Base-by-base conservation (phyloP, 2,888 invertebrate genomes). In the Epinotia bilunana region DNA sequence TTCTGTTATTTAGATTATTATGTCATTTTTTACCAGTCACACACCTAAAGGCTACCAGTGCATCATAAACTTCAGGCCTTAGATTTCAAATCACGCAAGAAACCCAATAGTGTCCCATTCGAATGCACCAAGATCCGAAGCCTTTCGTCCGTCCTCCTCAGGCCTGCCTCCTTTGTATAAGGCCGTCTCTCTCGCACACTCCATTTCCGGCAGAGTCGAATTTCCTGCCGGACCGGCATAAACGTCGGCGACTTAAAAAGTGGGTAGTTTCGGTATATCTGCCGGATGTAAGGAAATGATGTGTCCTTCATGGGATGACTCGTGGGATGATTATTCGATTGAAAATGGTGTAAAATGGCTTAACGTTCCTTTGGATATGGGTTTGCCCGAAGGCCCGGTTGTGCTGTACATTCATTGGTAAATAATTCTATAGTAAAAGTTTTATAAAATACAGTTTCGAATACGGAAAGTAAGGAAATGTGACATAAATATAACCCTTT, bases 261-360 rank as follows among this genome's bases (percentile, higher is more conserved):
- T 89, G 91, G 91, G 90, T 90, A 91, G 89, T 89, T 88, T 88
- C 87, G 86, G 89, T 87, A 88, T 88, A 89, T 90, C 90, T 88
- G 83, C 84, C 84, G 91, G 88, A 87, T 84, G 85, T 79, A 78
- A 88, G 93, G 93, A 94, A 93, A 94, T 94, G 89, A 91, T 91
- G 90, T 90, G 86, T 79, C 85, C 80, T 79, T 73, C 73, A 63
- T 76, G 79, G 81, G 82, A 80, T 80, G 79, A 78, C 79, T 77
- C 28, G 49, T n/a, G 82, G 83, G 82, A 86, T 86, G 81, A 62
- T 63, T 72, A 75, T 75, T 77, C 72, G 74, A 69, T 73, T 64
- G 46, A 62, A 71, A 75, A 71, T 67, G 53, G 74, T 46, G 18
- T 28, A 60, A 61, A 60, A 33, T 55, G 53, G 39, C 53, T 49